Evolutionary conservation across 2,888 invertebrate species (phyloP), one percentile per base, ranked within the genome.

Genomic region (Mesochorus sp.): DNA sequence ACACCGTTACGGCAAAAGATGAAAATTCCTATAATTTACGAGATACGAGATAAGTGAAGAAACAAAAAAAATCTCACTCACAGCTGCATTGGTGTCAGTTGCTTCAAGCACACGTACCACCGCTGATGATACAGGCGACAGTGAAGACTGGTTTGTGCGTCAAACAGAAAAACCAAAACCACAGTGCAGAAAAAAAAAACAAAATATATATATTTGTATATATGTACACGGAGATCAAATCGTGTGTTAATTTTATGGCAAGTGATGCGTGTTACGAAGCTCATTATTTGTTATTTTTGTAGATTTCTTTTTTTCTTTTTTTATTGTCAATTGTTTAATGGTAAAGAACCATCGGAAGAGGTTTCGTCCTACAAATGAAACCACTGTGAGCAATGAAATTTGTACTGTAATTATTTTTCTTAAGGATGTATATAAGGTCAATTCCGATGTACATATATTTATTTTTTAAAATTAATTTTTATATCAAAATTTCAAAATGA

Each of bases 161-260:
- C 85, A 87, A 87, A 88, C 85, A 84, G 87, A 88, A 88, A 71
- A 89, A 89, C 89, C 90, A 89, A 89, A 89, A 89, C 90, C 90
- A 88, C 85, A 89, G 90, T 90, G 90, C 90, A 87, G 84, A 87
- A 82, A 82, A 81, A 82, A 82, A 81, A 78, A 67, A 81, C 12
- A 84, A 42, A 62, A 31, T 3, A 19, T 39, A 31, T 21, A 66
- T 24, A 66, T 28, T 49, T 51, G 24, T 51, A 4, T 44, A n/a
- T n/a, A n/a, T n/a, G n/a, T n/a, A n/a, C n/a, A n/a, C n/a, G n/a
- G n/a, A n/a, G n/a, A n/a, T n/a, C 1, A 85, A 85, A 77, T 81
- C 72, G 87, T 89, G 89, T 88, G 87, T 86, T 67, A 66, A 80
- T 59, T 19, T 74, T 80, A 76, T 78, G 83, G 81, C n/a, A n/a